Conservation (phyloP, 2,113 vertebrate species). For the Malaclemys terrapin region DNA sequence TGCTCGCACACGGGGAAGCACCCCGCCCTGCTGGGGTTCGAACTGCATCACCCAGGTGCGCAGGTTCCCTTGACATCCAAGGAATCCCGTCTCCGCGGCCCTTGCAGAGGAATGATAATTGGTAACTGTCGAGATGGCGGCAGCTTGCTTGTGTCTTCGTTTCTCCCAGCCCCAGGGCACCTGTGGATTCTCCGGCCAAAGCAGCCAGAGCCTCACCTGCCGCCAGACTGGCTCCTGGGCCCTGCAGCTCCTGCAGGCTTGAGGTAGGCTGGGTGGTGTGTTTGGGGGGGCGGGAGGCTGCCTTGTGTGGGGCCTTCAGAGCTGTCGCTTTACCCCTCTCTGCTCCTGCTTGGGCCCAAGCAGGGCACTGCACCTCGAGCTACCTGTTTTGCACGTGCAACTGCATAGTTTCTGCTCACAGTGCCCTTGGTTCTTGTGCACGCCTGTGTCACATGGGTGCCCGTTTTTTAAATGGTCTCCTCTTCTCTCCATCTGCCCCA, state of each 20-base stretch:
- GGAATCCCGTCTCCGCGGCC: neutral
- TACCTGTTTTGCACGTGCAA: neutral
- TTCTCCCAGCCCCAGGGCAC: fast-evolving
- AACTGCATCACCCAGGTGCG: neutral
- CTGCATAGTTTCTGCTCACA: neutral
- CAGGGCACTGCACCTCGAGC: neutral
- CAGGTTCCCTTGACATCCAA: neutral
- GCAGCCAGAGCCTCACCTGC: neutral
- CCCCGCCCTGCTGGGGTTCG: neutral
- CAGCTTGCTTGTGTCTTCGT: neutral
- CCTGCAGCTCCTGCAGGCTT: neutral
- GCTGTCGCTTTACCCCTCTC: neutral
- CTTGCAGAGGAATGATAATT: neutral
- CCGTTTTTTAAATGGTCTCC: neutral
- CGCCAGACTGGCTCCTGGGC: neutral
- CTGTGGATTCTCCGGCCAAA: neutral
- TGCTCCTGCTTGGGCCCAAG: neutral
- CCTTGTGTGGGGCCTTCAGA: neutral
- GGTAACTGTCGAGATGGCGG: neutral
- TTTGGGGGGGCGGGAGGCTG: fast-evolving
- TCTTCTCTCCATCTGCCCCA: neutral
- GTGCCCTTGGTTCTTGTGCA: neutral
- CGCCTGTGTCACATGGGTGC: neutral
- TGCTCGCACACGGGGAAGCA: neutral
- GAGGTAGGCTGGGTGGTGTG: neutral